Evolutionary conservation across 2,797 vertebrate genomes (phyloP), one percentile per base, ranked within the genome.

Genomic region (Nannoperca obscura): DNA sequence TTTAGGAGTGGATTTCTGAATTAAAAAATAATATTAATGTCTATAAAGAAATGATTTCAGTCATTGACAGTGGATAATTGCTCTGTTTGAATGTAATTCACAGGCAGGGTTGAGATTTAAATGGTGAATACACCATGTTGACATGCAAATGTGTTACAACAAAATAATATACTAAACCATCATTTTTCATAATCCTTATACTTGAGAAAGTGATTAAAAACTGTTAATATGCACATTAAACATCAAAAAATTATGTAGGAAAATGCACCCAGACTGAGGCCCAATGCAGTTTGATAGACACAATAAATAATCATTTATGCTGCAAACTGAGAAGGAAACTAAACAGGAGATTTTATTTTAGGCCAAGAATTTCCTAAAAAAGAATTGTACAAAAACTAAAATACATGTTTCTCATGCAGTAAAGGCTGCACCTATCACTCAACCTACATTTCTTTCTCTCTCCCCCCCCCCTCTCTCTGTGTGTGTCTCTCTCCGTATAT

Each of bases 221-320:
- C 3, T 64, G 22, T 2, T 34, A 5, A 64, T 63, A 8, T 81
- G 57, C 53, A 81, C 5, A 64, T 42, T 22, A 24, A 36, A 63
- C 30, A 73, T 78, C 34, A 59, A 59, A 57, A 91, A 86, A 80
- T 72, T 30, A 59, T 73, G 65, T n/a, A 32, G 66, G 50, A 44
- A 82, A 81, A 89, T 79, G 66, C 75, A 84, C 27, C 54, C 83
- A 88, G 78, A 80, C 59, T 85, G 80, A 93, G 93, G 93, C 92
- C 93, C 86, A 84, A 71, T 86, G 76, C 80, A 85, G 80, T 60
- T 67, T 74, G 57, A 81, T 49, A 61, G 17, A 66, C 19, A 66
- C 34, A 76, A 82, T 49, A 59, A 85, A 84, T 55, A 44, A 74
- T 20, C 27, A 4, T 55, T 42, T 40, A 38, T 58, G n/a, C 0